Evolutionary conservation across 1,140 invertebrate species (phyloP), one percentile per base, ranked within the genome.

Genomic region (Macrosteles quadrilineatus): DNA sequence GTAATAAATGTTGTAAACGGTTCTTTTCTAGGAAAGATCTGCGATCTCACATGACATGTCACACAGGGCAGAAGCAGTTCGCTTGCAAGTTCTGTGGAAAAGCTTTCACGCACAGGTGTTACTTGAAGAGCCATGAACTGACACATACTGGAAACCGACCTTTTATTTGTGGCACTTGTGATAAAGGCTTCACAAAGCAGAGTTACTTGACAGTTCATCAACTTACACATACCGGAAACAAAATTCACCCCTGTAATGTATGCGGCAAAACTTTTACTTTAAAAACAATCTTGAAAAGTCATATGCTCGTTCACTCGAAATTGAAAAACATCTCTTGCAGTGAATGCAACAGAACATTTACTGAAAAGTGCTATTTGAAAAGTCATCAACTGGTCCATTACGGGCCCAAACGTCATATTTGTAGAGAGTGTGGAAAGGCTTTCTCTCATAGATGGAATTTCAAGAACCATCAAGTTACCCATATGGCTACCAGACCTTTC

Each of bases 91-190:
- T 79, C 17, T 85, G 83, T 71, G 76, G 81, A 66, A 82, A 83
- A 70, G 65, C 79, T 59, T 85, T 85, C 73, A 78, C 80, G 0
- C 80, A 81, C 63, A 77, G 80, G 3, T 81, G 80, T 55, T 82
- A 81, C 71, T 74, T 84, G n/a, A 83, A 81, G 36, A 79, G 80
- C 47, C 82, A 84, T 68, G 75, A 81, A 25, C 76, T 81, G 9
- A 80, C 78, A 12, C 89, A 91, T 74, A 90, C 88, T 0, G 88
- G 88, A 0, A 88, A 90, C 70, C 67, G 73, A n/a, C 75, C 75
- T n/a, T 90, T 87, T 72, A 83, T 86, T 47, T 91, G 89, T 74
- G 85, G 85, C 40, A 81, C 86, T 23, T 91, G 89, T 73, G 83
- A 84, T 0, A 87, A 88, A 72, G 85, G 87, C 1, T 91, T 91